Conservation (phyloP, 2,113 vertebrate genomes). For the Fukomys damarensis region DNA sequence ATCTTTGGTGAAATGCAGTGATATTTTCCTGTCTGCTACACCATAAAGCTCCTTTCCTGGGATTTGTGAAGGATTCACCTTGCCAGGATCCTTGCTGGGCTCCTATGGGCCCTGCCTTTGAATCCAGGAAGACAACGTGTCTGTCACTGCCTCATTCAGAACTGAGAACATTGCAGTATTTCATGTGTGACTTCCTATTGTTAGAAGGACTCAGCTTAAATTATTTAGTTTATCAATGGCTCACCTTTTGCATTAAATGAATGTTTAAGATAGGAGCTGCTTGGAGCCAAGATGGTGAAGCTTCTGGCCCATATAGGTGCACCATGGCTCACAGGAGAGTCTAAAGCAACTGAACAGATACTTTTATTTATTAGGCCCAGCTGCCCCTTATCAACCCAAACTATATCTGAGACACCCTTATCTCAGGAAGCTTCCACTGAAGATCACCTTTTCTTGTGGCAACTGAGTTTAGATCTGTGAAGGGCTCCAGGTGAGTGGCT, state of each 20-base stretch:
- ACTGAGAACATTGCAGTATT: neutral
- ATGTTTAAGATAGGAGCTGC: neutral
- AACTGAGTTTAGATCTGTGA: neutral
- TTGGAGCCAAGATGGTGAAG: neutral
- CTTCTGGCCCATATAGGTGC: neutral
- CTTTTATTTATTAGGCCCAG: neutral
- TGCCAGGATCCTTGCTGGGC: neutral
- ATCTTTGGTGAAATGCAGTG: neutral
- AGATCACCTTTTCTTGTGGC: neutral
- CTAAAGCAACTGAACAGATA: neutral
- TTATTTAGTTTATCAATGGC: slow-evolving; percentile 57
- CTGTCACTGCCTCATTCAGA: neutral
- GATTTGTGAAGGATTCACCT: neutral
- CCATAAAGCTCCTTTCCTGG: neutral
- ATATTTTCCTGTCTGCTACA: too few relatives aligned
- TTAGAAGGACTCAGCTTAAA: slow-evolving; percentile 21
- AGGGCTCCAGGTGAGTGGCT: neutral
- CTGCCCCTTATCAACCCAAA: neutral
- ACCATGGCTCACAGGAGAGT: neutral
- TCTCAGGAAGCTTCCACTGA: neutral
- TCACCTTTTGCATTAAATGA: slow-evolving; percentile 36
- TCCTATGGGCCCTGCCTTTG: neutral
- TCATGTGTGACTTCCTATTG: neutral
- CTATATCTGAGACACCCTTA: neutral
- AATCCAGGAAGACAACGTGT: neutral